Percentiles rank a stretch among this genome's conserved stretches.
phyloP scores from a whole-genome alignment of 2,797 vertebrate genomes.

The Sciurus carolinensis region DNA sequence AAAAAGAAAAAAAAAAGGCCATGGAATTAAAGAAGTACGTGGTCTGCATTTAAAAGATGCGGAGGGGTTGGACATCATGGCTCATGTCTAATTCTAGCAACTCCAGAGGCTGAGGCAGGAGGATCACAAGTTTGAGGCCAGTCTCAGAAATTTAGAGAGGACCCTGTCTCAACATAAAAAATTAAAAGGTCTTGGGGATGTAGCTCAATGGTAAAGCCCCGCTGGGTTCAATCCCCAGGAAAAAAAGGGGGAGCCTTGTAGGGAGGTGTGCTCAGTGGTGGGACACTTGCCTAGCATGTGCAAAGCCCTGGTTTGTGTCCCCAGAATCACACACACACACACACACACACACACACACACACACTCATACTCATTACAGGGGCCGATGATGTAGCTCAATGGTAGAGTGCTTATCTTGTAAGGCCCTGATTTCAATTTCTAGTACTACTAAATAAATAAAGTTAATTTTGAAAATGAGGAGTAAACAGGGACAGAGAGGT shows the following conservation, averaged over 20 bases:
- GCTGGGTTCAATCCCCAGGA: not conserved
- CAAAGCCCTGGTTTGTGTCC: not conserved
- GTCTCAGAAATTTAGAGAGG: not conserved
- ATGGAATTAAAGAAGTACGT: not conserved
- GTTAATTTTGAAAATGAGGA: not conserved
- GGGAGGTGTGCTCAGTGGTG: too few relatives aligned
- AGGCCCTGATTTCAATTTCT: not conserved
- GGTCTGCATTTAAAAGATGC: constrained; percentile 28
- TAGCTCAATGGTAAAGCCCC: not conserved
- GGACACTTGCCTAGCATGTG: too few relatives aligned
- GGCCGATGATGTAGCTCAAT: not conserved
- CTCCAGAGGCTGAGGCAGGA: not conserved
- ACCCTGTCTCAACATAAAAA: not conserved
- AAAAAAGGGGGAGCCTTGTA: too few relatives aligned
- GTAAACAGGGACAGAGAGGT: not conserved
- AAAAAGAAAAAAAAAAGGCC: not conserved
- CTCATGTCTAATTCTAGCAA: not conserved
- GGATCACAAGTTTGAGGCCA: not conserved
- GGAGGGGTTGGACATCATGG: too few relatives aligned
- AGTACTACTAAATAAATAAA: not conserved
- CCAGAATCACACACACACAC: too few relatives aligned
- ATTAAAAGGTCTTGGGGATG: not conserved
- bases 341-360: not conserved
- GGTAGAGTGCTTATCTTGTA: not conserved
- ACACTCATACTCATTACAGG: too few relatives aligned